Evolutionary conservation across 1,140 invertebrate genomes (phyloP).

Genomic region (Nixonia krombeini): DNA sequence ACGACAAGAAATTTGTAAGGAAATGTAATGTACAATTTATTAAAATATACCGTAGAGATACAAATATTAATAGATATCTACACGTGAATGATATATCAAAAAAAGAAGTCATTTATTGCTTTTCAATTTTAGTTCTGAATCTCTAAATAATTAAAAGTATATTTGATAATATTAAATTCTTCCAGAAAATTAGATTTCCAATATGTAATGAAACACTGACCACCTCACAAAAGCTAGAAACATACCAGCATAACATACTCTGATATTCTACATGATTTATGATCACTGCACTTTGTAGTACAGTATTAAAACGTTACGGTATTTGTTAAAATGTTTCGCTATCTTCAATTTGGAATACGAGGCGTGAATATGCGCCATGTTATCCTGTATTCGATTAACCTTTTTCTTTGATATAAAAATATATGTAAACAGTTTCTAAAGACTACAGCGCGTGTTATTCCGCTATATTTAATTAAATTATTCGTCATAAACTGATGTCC

Average conservation of each 20-base stretch:
- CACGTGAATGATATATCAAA: too few species aligned
- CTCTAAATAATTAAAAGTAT: too few species aligned
- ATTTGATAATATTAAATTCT: too few species aligned
- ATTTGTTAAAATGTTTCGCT: conserved; percentile 19
- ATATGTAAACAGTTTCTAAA: conserved; percentile 48
- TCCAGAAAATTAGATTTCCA: not conserved
- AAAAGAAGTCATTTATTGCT: too few species aligned
- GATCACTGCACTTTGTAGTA: conserved; percentile 17
- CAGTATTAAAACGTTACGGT: conserved; percentile 34
- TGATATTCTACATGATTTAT: conserved; percentile 34
- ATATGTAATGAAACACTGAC: not conserved
- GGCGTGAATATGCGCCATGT: conserved; percentile 1
- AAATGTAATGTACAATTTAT: too few species aligned
- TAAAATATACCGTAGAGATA: too few species aligned
- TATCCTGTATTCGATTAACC: conserved; percentile 19
- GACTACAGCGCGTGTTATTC: conserved; percentile 27
- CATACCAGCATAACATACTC: conserved; percentile 36
- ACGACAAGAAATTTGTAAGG: too few species aligned
- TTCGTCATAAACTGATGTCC: not conserved
- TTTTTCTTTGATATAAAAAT: conserved; percentile 52
- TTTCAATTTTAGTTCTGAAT: too few species aligned
- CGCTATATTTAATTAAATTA: not conserved
- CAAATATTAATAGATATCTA: too few species aligned
- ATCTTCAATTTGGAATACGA: conserved; percentile 5
- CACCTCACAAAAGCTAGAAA: too few species aligned